Evolutionary conservation across 2,888 invertebrate species (phyloP).

Genomic region (Prosopocoilus inquinatus): DNA sequence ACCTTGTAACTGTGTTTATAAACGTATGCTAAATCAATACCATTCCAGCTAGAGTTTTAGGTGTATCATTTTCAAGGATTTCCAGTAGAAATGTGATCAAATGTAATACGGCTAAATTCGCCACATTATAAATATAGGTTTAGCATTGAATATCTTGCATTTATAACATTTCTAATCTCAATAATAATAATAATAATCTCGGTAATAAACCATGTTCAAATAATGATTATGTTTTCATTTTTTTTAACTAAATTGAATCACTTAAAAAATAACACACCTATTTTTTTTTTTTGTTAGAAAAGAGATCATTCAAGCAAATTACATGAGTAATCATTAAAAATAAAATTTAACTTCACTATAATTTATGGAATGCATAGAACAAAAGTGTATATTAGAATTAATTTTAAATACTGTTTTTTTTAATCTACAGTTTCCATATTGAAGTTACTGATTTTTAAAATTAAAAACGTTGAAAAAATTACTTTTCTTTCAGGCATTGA

Average conservation of each 20-base stretch:
- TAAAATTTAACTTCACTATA: no score
- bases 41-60: slow-evolving; percentile 30
- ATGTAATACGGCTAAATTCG: slow-evolving; percentile 21
- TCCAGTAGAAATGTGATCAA: slow-evolving; percentile 35
- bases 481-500: no score
- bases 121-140: slow-evolving; percentile 12
- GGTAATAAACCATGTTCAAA: slow-evolving; percentile 2
- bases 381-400: no score
- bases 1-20: slow-evolving; percentile 2
- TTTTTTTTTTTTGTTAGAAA: no score
- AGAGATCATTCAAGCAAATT: no score
- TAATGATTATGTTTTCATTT: slow-evolving; percentile 16
- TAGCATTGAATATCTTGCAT: slow-evolving; percentile 33
- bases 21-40: slow-evolving; percentile 7
- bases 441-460: no score
- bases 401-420: no score
- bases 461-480: no score
- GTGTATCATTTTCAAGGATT: slow-evolving; percentile 34
- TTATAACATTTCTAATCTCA: slow-evolving; percentile 44
- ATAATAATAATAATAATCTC: slow-evolving; percentile 7
- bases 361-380: no score
- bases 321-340: no score
- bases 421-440: no score
- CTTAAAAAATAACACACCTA: neutral
- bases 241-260: neutral